Evolutionary conservation across 2,888 invertebrate species (phyloP).

Genomic region (Idaea aversata): DNA sequence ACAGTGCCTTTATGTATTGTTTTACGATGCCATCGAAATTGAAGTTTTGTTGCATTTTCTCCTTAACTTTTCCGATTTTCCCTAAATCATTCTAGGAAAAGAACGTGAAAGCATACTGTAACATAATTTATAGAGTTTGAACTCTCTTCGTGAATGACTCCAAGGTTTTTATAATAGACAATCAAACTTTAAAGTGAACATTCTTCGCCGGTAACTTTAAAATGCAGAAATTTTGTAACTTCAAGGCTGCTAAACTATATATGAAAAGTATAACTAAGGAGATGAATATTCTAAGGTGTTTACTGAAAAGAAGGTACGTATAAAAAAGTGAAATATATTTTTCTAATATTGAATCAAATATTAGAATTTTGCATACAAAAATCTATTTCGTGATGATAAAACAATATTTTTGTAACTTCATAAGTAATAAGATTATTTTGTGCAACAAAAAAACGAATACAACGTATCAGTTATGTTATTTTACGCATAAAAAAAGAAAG

Average conservation of each 20-base stretch:
- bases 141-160: constrained; percentile 16
- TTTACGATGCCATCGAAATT: background rate
- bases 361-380: no score
- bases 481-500: background rate
- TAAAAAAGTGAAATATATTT: no score
- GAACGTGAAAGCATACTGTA: background rate
- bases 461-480: no score
- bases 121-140: background rate
- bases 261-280: background rate
- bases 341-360: no score
- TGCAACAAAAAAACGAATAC: no score
- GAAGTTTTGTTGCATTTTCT: background rate
- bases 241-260: background rate
- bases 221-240: background rate
- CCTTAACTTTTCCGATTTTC: background rate
- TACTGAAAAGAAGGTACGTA: background rate
- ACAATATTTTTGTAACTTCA: no score
- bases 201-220: constrained; percentile 25
- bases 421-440: no score
- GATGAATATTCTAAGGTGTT: background rate
- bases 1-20: no score
- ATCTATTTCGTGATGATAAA: no score
- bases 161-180: constrained; percentile 38
- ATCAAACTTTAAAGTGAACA: constrained; percentile 43
- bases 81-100: background rate